Percentiles rank a stretch among this genome's conserved stretches.
Evolutionary conservation across 2,113 vertebrate genomes (phyloP).

Genomic region (Ptilonorhynchus violaceus): DNA sequence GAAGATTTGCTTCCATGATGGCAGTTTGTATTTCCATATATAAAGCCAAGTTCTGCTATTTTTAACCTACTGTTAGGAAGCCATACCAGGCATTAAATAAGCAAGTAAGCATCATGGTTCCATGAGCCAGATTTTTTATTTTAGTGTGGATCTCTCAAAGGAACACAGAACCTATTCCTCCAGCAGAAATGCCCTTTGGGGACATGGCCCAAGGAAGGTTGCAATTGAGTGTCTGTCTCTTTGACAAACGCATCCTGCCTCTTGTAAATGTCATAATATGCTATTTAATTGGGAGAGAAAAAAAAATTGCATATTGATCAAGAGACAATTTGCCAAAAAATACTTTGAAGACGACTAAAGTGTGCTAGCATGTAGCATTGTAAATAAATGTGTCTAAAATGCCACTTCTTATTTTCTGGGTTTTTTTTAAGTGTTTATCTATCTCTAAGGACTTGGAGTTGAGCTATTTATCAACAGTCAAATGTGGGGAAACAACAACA

Average conservation of each 20-base stretch:
- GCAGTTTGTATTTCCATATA: constrained; percentile 13
- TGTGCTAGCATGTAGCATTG: not conserved
- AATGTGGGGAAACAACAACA: not conserved
- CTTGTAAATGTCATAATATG: not conserved
- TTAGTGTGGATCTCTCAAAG: not conserved
- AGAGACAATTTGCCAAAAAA: not conserved
- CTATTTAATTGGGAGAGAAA: not conserved
- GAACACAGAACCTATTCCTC: not conserved
- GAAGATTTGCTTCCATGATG: not conserved
- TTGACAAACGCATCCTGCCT: not conserved
- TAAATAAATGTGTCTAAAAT: not conserved
- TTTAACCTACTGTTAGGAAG: constrained; percentile 4
- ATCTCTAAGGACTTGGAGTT: not conserved
- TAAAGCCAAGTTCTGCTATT: constrained; percentile 40
- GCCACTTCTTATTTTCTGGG: not conserved
- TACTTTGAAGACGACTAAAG: not conserved
- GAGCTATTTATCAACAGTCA: not conserved
- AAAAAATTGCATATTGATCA: not conserved
- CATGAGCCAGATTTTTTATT: not conserved
- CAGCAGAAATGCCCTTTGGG: not conserved
- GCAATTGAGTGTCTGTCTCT: not conserved
- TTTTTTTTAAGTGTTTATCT: not conserved
- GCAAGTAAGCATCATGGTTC: not conserved
- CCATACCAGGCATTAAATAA: not conserved
- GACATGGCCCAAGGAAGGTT: not conserved